Base-by-base conservation (phyloP, 1,140 invertebrate species). In the Amphibalanus amphitrite region DNA sequence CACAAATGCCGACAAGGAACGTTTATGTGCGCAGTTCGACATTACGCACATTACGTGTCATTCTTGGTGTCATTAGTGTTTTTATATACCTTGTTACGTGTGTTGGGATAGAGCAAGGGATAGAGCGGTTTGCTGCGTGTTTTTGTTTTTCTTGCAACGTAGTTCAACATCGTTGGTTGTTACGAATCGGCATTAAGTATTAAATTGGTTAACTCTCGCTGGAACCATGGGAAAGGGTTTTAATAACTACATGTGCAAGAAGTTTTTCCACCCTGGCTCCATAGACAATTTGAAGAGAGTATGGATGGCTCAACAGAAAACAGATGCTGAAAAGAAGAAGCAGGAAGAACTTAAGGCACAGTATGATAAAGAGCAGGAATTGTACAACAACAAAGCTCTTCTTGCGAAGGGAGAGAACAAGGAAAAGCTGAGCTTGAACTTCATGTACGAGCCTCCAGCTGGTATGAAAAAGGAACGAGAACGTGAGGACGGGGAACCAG, bases 171-270 rank as follows among this genome's bases (percentile, higher is more conserved):
- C n/a, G n/a, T n/a, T n/a, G n/a, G n/a, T n/a, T n/a, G n/a, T n/a
- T n/a, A n/a, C n/a, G n/a, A n/a, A n/a, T n/a, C n/a, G n/a, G n/a
- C n/a, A n/a, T n/a, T n/a, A n/a, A n/a, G n/a, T n/a, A n/a, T n/a
- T n/a, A n/a, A n/a, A n/a, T n/a, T n/a, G n/a, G n/a, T n/a, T n/a
- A n/a, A n/a, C n/a, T n/a, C n/a, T n/a, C n/a, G n/a, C n/a, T n/a
- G n/a, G n/a, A 38, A 38, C 6, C 38, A 99, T 99, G 97, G 97
- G 97, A 67, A 99, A 99, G 83, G 97, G 97, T 72, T 99, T 97
- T 78, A 98, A 98, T 83, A 99, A 99, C 87, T 99, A 98, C 80
- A 99, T 99, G 97, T 98, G 95, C 76, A 99, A 99, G 81, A 99
- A 99, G 82, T 98, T 98, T 81, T 99, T 99, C 79, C 97, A 99